These are phyloP conservation scores for Diglossa cyanea DNA, from an alignment of 2,797 vertebrate species.

Conservation along the genomic window DNA sequence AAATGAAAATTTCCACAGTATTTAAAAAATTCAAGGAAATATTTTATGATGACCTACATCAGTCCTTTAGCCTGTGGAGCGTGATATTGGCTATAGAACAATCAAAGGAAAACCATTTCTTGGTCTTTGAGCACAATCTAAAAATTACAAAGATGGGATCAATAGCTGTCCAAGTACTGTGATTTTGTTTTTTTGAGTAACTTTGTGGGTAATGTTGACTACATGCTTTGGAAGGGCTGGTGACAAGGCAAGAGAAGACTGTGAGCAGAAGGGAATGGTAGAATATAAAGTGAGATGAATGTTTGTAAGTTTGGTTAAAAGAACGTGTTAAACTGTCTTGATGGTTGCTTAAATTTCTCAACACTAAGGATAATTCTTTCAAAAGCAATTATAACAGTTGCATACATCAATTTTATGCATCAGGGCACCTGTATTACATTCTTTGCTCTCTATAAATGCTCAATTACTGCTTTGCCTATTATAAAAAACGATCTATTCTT, in stretches of 20 bases:
- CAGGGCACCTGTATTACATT: not conserved
- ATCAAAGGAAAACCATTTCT: not conserved
- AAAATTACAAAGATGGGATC: not conserved
- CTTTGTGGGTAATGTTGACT: not conserved
- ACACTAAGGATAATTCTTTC: not conserved
- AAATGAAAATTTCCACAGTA: not conserved
- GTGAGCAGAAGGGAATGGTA: not conserved
- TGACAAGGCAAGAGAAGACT: not conserved
- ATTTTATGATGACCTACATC: not conserved
- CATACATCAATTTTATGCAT: not conserved
- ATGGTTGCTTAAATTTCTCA: not conserved
- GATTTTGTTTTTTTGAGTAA: not conserved
- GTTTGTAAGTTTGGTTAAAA: not conserved
- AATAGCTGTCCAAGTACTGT: not conserved
- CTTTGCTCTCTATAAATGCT: not conserved
- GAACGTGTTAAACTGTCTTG: not conserved
- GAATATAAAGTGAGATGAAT: not conserved
- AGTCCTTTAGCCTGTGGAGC: not conserved
- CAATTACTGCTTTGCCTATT: not conserved
- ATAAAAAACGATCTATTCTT: not conserved
- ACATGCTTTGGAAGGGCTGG: not conserved
- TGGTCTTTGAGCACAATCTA: not conserved
- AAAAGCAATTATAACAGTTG: not conserved
- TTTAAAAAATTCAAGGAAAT: not conserved
- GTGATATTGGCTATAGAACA: not conserved